phyloP scores from a whole-genome alignment of 2,113 vertebrate genomes.

The Thalassoma bifasciatum region DNA sequence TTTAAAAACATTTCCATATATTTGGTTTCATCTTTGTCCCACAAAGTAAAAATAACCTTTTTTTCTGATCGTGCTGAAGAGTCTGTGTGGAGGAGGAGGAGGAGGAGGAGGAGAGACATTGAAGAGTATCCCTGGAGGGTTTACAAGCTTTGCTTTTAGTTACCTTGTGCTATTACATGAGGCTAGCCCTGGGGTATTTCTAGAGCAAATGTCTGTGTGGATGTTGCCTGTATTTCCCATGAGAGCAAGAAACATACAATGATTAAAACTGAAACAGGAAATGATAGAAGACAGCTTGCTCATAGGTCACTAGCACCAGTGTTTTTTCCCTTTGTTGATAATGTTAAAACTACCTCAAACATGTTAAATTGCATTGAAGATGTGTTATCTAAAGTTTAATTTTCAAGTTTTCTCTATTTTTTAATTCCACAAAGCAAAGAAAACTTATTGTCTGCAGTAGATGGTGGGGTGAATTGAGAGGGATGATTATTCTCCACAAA shows the following conservation, averaged over 20 bases:
- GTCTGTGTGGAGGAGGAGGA: background rate
- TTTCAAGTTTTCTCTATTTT: too few relatives aligned
- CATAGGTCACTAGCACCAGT: background rate
- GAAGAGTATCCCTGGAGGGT: conserved; percentile 12
- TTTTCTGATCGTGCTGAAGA: background rate
- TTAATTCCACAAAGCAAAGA: too few relatives aligned
- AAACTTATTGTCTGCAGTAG: too few relatives aligned
- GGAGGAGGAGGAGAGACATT: conserved; percentile 11
- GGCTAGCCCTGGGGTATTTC: conserved; percentile 32
- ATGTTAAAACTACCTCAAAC: background rate
- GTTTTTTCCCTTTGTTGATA: background rate
- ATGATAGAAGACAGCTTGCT: conserved; percentile 1
- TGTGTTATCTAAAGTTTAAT: too few relatives aligned
- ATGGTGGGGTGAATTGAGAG: too few relatives aligned
- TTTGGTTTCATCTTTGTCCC: conserved; percentile 41
- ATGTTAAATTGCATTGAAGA: too few relatives aligned
- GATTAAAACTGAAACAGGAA: conserved; percentile 6
- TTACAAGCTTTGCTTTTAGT: conserved; percentile 37
- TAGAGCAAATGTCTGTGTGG: background rate
- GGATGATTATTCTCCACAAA: too few relatives aligned
- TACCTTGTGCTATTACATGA: conserved; percentile 12
- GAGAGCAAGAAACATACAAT: background rate
- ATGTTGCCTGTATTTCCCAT: conserved; percentile 19
- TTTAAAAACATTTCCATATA: conserved; percentile 46
- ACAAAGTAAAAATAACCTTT: conserved; percentile 21